These are phyloP conservation scores for Tuta absoluta DNA, from an alignment of 2,888 invertebrate genomes.

Conservation along the genomic window DNA sequence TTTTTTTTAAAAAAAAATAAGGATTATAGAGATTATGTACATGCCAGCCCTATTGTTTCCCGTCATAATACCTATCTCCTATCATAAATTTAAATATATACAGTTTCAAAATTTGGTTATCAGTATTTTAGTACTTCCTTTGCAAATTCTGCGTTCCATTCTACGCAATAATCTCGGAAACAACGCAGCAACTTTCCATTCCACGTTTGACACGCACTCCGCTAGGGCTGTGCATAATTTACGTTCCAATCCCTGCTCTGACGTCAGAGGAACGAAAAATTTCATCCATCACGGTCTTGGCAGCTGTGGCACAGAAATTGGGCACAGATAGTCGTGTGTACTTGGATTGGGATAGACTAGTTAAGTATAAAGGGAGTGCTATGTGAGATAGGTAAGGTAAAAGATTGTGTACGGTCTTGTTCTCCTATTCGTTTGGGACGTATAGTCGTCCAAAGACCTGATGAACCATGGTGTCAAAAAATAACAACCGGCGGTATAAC, in stretches of 20 bases:
- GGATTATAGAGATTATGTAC: too few species aligned
- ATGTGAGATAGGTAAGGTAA: not conserved
- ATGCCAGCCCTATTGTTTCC: too few species aligned
- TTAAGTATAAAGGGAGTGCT: not conserved
- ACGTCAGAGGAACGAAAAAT: conserved; percentile 69
- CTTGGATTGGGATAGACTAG: conserved; percentile 3
- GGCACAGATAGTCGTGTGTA: not conserved
- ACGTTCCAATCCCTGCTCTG: conserved; percentile 60
- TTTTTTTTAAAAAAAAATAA: too few species aligned
- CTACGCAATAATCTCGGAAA: not conserved
- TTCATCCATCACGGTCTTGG: conserved; percentile 67
- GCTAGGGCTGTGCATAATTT: conserved; percentile 56
- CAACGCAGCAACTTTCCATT: not conserved
- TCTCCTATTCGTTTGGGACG: too few species aligned
- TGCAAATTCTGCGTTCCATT: not conserved
- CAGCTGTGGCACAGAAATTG: conserved; percentile 5
- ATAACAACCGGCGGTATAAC: too few species aligned
- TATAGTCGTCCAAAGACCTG: too few species aligned
- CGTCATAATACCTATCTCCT: too few species aligned
- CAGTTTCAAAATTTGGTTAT: too few species aligned
- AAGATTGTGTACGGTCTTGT: too few species aligned
- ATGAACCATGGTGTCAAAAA: too few species aligned
- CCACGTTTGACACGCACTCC: conserved; percentile 12
- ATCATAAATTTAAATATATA: too few species aligned
- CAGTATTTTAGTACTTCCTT: too few species aligned